Evolutionary conservation across 2,113 vertebrate genomes (phyloP).

Genomic region (Psittacula cyanocephala): DNA sequence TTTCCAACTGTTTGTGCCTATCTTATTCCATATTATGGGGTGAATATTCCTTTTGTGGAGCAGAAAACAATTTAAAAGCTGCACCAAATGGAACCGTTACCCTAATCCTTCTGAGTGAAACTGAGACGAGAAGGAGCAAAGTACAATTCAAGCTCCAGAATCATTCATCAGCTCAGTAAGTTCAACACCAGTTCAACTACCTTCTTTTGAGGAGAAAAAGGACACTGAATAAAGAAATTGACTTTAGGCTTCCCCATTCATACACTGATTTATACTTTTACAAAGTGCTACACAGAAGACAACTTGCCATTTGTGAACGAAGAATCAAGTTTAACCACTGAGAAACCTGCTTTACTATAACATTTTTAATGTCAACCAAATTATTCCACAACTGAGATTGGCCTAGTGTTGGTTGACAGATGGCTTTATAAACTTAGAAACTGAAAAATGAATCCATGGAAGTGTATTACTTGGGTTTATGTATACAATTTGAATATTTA

Average conservation of each 20-base stretch:
- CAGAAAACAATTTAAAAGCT: not conserved
- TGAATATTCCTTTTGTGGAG: not conserved
- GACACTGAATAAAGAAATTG: not conserved
- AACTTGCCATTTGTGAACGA: constrained; percentile 18
- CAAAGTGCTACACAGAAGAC: constrained; percentile 25
- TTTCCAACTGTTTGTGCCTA: not conserved
- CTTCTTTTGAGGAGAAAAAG: not conserved
- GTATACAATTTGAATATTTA: constrained; percentile 42
- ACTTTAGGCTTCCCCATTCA: not conserved
- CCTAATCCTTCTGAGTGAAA: not conserved
- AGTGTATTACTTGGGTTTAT: constrained; percentile 26
- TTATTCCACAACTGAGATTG: not conserved
- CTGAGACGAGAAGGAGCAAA: not conserved
- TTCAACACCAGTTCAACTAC: not conserved
- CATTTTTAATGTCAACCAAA: not conserved
- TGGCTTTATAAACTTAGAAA: constrained; percentile 29
- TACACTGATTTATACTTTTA: constrained; percentile 34
- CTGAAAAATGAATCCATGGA: constrained; percentile 32
- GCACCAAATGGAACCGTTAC: not conserved
- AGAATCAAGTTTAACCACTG: constrained; percentile 46
- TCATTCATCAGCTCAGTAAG: not conserved
- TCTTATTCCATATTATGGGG: not conserved
- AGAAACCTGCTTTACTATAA: not conserved
- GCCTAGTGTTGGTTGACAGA: constrained; percentile 30
- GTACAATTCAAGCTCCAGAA: not conserved